Conservation (phyloP, 2,797 vertebrate species). For the Megaceryle alcyon region DNA sequence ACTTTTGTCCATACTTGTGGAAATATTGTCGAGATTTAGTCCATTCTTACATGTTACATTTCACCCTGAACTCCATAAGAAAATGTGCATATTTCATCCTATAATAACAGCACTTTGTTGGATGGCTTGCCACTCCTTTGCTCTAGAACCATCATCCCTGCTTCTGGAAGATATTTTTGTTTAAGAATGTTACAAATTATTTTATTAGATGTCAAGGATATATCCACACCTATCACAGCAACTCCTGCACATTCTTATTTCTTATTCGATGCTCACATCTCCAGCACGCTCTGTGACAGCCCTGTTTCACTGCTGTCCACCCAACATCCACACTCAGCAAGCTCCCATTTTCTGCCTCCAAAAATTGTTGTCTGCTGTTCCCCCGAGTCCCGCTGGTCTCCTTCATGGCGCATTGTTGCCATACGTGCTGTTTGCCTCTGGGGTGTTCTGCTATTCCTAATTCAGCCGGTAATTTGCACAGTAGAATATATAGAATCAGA, state of each 20-base stretch:
- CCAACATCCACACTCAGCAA: not conserved
- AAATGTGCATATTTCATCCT: not conserved
- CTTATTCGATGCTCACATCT: not conserved
- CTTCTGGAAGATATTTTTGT: not conserved
- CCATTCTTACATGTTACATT: conserved; percentile 20
- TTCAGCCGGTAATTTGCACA: not conserved
- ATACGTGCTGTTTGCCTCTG: not conserved
- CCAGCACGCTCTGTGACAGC: not conserved
- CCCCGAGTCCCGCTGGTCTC: not conserved
- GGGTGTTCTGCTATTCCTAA: not conserved
- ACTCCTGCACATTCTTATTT: not conserved
- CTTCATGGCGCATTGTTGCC: not conserved
- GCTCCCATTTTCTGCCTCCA: not conserved
- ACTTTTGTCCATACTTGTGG: conserved; percentile 53
- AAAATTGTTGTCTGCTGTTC: not conserved
- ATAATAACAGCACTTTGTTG: not conserved
- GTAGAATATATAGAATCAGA: not conserved
- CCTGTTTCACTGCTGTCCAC: not conserved
- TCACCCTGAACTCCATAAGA: not conserved
- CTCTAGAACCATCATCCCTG: not conserved
- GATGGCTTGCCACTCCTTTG: not conserved
- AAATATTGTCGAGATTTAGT: conserved; percentile 44
- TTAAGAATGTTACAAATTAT: not conserved
- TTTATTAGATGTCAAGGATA: not conserved
- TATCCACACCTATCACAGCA: not conserved